A percentile compares a stretch with the other conserved stretches of the same genome.
These are phyloP conservation scores for Grapholita molesta DNA, from an alignment of 1,140 invertebrate genomes.

Conservation along the genomic window DNA sequence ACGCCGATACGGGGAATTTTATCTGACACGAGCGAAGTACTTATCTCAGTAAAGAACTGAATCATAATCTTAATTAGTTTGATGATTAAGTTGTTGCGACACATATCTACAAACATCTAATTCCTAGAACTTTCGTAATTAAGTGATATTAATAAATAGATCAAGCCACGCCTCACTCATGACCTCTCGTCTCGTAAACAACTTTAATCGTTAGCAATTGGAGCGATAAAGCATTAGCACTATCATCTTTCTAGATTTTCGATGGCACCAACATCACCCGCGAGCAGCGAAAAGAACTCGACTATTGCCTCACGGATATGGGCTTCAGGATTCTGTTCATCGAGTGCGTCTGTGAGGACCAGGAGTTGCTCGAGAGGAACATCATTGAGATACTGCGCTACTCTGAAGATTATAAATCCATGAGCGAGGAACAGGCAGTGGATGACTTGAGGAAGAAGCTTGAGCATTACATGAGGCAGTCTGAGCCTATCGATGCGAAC, in stretches of 20 bases:
- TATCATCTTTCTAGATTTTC: conserved; percentile 84
- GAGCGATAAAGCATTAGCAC: background rate
- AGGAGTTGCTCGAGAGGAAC: conserved; percentile 89
- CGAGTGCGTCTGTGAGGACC: conserved; percentile 94
- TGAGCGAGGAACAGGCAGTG: conserved; percentile 86
- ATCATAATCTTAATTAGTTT: background rate
- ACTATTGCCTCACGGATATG: conserved; percentile 85
- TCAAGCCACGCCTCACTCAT: background rate
- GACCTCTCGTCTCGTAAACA: conserved; percentile 1
- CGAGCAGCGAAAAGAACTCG: conserved; percentile 87
- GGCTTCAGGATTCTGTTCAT: conserved; percentile 95
- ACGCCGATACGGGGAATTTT: background rate
- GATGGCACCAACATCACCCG: conserved; percentile 95
- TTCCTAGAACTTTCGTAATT: background rate
- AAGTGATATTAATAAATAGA: background rate
- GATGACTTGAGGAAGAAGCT: conserved; percentile 91
- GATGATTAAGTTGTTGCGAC: background rate
- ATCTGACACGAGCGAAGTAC: background rate
- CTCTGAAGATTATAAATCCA: conserved; percentile 92
- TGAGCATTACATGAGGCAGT: conserved; percentile 89
- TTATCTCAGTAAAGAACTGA: background rate
- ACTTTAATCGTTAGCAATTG: background rate
- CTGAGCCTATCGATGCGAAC: conserved; percentile 82
- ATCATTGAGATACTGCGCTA: conserved; percentile 94
- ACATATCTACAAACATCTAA: background rate